Conservation (phyloP, 1,140 invertebrate genomes). For the Ceratina australensis region DNA sequence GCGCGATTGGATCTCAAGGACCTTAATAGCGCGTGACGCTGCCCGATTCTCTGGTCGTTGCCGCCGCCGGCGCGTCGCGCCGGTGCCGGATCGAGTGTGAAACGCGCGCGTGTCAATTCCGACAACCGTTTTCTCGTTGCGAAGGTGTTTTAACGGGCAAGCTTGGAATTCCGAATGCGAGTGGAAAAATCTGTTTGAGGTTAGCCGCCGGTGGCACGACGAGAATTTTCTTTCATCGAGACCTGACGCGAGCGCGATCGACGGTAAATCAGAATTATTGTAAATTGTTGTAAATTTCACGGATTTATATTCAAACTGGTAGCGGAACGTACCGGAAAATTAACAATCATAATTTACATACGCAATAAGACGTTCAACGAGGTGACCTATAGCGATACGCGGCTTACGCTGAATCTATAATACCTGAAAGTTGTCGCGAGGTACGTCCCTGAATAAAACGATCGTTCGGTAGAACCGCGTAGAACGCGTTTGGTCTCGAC, state of each 20-base stretch:
- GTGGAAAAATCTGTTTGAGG: background rate
- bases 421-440: background rate
- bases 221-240: background rate
- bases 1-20: conserved; percentile 53
- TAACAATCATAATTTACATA: no score
- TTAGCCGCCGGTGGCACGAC: background rate
- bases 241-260: background rate
- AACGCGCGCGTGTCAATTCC: background rate
- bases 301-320: no score
- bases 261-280: no score
- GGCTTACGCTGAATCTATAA: background rate
- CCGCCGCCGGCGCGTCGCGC: background rate
- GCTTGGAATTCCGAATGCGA: background rate
- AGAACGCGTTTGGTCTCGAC: background rate
- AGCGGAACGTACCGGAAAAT: no score
- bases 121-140: background rate
- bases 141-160: background rate
- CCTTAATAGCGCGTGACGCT: conserved; percentile 59
- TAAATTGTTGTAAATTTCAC: background rate
- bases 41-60: conserved; percentile 24
- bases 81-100: background rate
- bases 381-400: no score
- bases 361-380: no score
- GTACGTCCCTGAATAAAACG: background rate
- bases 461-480: background rate